These are phyloP conservation scores for Candidula unifasciata DNA, from an alignment of 2,888 invertebrate species.

Conservation along the genomic window DNA sequence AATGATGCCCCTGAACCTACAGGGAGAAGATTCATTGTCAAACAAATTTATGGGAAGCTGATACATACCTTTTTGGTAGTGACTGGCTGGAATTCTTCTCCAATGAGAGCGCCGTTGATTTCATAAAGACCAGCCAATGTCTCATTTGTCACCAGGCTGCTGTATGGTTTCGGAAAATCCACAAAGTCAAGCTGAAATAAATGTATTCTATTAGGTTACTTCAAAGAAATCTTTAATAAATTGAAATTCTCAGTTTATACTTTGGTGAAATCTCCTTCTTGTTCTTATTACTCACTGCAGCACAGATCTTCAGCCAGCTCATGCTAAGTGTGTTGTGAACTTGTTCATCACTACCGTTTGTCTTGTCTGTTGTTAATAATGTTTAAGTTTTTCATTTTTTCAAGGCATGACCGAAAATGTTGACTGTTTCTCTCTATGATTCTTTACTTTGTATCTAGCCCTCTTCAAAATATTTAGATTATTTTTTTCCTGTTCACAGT, in stretches of 20 bases:
- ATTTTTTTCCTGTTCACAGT: no score
- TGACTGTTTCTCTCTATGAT: no score
- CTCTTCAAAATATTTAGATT: no score
- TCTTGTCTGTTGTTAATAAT: no score
- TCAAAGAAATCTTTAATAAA: neutral
- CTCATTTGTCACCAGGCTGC: constrained; percentile 41
- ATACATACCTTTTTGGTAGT: constrained; percentile 20
- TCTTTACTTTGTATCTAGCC: no score
- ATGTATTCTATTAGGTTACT: neutral
- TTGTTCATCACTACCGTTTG: no score
- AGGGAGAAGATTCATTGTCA: no score
- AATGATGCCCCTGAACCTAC: no score
- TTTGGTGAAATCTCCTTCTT: neutral
- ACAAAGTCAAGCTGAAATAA: constrained; percentile 37
- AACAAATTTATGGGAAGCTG: no score
- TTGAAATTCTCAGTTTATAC: neutral
- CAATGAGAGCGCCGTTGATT: constrained; percentile 25
- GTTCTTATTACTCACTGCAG: no score
- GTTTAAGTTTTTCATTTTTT: neutral
- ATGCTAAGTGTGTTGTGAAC: neutral
- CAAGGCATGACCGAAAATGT: neutral
- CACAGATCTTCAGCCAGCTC: no score
- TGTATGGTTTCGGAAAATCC: constrained; percentile 24
- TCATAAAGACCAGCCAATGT: constrained; percentile 40
- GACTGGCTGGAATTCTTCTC: constrained; percentile 29